These are phyloP conservation scores for Candoia aspera DNA, from an alignment of 2,113 vertebrate genomes.

Conservation along the genomic window DNA sequence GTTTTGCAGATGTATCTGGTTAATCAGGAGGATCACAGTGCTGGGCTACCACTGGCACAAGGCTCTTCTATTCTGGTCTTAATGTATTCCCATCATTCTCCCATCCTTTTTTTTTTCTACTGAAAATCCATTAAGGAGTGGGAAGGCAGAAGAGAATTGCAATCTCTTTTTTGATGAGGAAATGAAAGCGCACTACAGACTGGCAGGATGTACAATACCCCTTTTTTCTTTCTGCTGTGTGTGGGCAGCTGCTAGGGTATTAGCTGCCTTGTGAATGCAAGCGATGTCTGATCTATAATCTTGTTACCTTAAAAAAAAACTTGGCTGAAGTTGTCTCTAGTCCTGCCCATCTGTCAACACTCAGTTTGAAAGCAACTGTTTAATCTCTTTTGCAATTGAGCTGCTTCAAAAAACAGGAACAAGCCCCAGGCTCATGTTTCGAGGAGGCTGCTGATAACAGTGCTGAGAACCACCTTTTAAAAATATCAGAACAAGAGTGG, in stretches of 20 bases:
- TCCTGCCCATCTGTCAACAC: too few species aligned
- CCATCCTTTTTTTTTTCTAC: too few species aligned
- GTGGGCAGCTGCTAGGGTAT: neutral
- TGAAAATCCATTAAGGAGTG: neutral
- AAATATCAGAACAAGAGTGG: too few species aligned
- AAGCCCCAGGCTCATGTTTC: too few species aligned
- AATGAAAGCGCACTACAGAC: neutral
- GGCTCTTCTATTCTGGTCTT: neutral
- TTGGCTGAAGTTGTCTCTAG: neutral
- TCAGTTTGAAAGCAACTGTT: neutral
- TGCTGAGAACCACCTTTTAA: too few species aligned
- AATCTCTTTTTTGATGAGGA: neutral
- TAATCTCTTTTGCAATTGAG: neutral
- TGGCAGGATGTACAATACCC: neutral
- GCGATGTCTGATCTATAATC: neutral
- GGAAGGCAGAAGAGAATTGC: neutral
- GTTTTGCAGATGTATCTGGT: too few species aligned
- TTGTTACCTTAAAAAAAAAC: neutral
- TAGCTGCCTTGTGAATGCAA: neutral
- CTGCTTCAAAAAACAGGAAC: neutral
- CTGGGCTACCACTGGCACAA: neutral
- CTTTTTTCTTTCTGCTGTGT: too few species aligned
- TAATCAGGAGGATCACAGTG: neutral
- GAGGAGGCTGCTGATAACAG: too few species aligned
- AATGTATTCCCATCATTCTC: neutral